Conservation (phyloP, 2,888 invertebrate species). For the Syritta pipiens region DNA sequence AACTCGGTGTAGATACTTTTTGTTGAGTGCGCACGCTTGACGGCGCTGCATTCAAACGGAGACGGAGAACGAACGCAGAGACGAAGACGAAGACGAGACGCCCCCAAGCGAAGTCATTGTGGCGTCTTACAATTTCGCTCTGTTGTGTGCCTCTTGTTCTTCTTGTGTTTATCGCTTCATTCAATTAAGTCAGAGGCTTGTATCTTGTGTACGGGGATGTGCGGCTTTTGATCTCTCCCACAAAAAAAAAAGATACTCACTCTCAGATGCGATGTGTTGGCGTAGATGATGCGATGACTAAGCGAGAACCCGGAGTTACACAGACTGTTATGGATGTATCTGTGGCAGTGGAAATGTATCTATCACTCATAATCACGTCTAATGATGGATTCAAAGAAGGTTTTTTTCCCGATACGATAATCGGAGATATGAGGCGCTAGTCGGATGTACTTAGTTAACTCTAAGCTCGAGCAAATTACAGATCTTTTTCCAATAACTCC, state of each 20-base stretch:
- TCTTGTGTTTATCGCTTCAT: constrained; percentile 55
- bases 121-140: constrained; percentile 50
- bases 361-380: constrained; percentile 9
- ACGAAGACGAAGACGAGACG: constrained; percentile 65
- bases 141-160: constrained; percentile 24
- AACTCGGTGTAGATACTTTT: constrained; percentile 26
- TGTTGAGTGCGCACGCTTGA: constrained; percentile 15
- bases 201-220: constrained; percentile 10
- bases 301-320: constrained; percentile 18
- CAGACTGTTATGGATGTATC: constrained; percentile 42
- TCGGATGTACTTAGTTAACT: too few species aligned
- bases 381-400: neutral
- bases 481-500: too few species aligned
- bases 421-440: too few species aligned
- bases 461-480: too few species aligned
- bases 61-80: too few species aligned
- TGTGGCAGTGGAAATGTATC: constrained; percentile 13
- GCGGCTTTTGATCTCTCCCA: constrained; percentile 17
- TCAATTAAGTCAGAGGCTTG: constrained; percentile 55
- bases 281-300: constrained; percentile 41
- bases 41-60: constrained; percentile 46
- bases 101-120: constrained; percentile 69
- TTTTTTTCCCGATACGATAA: too few species aligned
- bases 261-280: constrained; percentile 7
- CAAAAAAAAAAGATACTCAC: constrained; percentile 24